phyloP scores from a whole-genome alignment of 2,888 invertebrate species.

The Caenorhabditis sinica region DNA sequence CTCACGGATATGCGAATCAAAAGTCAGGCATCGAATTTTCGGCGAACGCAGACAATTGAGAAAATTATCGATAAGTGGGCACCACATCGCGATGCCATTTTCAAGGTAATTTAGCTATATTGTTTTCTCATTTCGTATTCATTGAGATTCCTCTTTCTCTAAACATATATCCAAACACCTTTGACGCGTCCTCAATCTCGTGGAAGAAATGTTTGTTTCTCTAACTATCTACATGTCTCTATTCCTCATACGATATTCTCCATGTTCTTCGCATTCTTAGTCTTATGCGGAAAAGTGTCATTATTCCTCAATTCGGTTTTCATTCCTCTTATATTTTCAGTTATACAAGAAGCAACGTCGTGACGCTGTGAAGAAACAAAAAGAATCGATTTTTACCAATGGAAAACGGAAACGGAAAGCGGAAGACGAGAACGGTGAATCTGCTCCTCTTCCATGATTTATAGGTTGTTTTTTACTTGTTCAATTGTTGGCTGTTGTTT shows the following conservation, averaged over 20 bases:
- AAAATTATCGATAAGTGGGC: slow-evolving; percentile 75
- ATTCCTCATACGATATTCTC: neutral
- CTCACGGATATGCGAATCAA: slow-evolving; percentile 59
- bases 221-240: slow-evolving; percentile 7
- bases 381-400: slow-evolving; percentile 44
- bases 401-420: slow-evolving; percentile 57
- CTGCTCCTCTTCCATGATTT: neutral
- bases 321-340: slow-evolving; percentile 13
- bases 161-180: neutral
- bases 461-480: neutral
- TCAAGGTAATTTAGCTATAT: slow-evolving; percentile 65
- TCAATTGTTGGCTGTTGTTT: slow-evolving; percentile 17
- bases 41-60: slow-evolving; percentile 70
- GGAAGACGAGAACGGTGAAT: slow-evolving; percentile 20
- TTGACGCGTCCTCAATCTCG: neutral
- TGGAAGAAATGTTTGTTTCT: neutral
- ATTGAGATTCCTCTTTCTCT: neutral
- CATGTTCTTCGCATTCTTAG: neutral
- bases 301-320: slow-evolving; percentile 1
- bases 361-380: slow-evolving; percentile 56
- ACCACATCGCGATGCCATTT: slow-evolving; percentile 74
- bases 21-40: slow-evolving; percentile 74
- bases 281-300: slow-evolving; percentile 10
- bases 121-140: neutral
- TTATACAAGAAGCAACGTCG: slow-evolving; percentile 63